These are phyloP conservation scores for Acestrorhynchus altus DNA, from an alignment of 2,797 vertebrate species.

Conservation along the genomic window DNA sequence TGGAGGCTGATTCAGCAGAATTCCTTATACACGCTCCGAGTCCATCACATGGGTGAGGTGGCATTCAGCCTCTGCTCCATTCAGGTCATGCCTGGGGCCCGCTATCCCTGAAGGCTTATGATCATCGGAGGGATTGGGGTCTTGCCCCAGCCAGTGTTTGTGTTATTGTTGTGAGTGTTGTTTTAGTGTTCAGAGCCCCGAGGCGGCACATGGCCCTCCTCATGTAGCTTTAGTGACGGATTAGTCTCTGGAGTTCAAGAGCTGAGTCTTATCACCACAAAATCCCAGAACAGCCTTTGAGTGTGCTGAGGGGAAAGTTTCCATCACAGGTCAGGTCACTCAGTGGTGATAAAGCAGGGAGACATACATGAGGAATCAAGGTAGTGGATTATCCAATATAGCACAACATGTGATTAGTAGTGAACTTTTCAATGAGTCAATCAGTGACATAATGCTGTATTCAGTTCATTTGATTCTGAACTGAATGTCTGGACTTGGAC, in stretches of 20 bases:
- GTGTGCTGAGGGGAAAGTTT: constrained; percentile 39
- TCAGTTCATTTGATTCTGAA: no score
- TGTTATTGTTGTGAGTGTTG: constrained; percentile 71
- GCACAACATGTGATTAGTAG: not conserved
- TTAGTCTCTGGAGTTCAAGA: constrained; percentile 49
- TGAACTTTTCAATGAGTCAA: not conserved
- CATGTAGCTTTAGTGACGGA: constrained; percentile 54
- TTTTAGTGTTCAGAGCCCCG: constrained; percentile 70
- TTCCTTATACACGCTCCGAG: not conserved
- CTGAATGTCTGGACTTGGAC: no score
- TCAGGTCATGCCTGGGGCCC: not conserved
- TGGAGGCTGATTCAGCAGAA: not conserved
- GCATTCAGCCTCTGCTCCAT: not conserved
- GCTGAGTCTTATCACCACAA: constrained; percentile 32
- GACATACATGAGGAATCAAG: constrained; percentile 20
- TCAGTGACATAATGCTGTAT: no score
- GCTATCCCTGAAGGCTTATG: constrained; percentile 27
- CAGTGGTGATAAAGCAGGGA: constrained; percentile 19
- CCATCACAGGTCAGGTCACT: constrained; percentile 19
- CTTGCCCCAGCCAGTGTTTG: constrained; percentile 61
- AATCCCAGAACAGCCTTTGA: constrained; percentile 35
- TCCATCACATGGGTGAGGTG: not conserved
- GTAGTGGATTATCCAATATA: not conserved
- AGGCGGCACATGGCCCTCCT: constrained; percentile 60
- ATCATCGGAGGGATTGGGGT: constrained; percentile 36